Base-by-base conservation (phyloP, 2,113 vertebrate genomes). In the Rhynchomys soricoides region DNA sequence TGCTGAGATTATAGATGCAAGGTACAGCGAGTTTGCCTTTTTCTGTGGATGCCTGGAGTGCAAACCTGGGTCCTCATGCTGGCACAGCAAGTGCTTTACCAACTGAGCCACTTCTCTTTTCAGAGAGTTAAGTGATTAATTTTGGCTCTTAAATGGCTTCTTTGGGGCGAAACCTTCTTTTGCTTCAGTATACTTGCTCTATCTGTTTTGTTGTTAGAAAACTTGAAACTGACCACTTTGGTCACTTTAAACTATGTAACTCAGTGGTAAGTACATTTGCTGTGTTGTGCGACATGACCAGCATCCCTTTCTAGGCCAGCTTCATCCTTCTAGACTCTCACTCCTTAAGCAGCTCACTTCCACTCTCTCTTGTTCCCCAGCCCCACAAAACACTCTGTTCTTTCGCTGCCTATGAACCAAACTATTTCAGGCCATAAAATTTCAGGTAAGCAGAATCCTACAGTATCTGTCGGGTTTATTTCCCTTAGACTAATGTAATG, bases 111-210 rank as follows among this genome's bases (percentile, higher is more conserved):
- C 52, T 34, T 93, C 21, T 55, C 5, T 75, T 95, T 68, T 95
- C 88, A 86, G 40, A 73, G 13, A 95, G 66, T 88, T 89, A 70
- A 95, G 64, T 96, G 52, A 93, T 94, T 85, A 90, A 45, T 83
- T 92, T 90, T 93, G 57, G 89, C 90, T 96, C 40, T 93, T 91
- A 97, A 70, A 78, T 70, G 77, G 50, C 89, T 66, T 96, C 93
- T 96, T 90, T 91, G 2, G 68, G 40, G n/a, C 7, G 7, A 89
- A 64, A 1, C 12, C 31, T 5, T 96, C 57, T 34, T 88, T 97
- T 91, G 70, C 34, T 68, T 94, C 70, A 88, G 89, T 19, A 50
- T 86, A 57, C 13, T 21, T 85, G 50, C 1, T 52, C 71, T 89
- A n/a, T 93, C 68, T 96, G 97, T 64, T 93, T 87, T 26, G 70